Base-by-base conservation (phyloP, 2,888 invertebrate genomes). In the Archips xylosteana region DNA sequence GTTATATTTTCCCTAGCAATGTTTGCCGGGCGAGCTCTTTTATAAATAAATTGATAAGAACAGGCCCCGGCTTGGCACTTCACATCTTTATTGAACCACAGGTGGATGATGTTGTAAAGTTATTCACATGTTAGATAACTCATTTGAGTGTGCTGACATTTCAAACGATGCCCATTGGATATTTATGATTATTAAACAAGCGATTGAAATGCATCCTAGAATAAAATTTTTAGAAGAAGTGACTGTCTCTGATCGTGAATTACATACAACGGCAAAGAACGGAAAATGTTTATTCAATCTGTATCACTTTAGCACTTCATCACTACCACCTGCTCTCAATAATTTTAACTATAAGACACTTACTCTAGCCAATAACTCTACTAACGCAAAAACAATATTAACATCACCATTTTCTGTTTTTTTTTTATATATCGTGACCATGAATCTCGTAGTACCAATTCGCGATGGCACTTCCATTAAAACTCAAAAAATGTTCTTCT, bases 31-130 rank as follows among this genome's bases (percentile, higher is more conserved):
- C 15, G 32, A 74, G 65, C 60, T 67, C 32, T 49, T 60, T 42
- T 54, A 61, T 60, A 65, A 74, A 64, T 51, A 62, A 45, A 65
- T 65, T 47, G 54, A 61, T 70, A 65, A 64, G 39, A 66, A 57
- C 68, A n/a, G 42, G 36, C 23, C 8, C 8, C n/a, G 74, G 59
- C 49, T 69, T 39, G 57, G 59, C 68, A 60, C 59, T 64, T 13
- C 13, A 23, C 34, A 39, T 36, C 63, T 64, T 74, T 34, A 74
- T 70, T 74, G 34, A 70, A 62, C 49, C 62, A 32, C 57, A 23
- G 42, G 47, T 65, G 54, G 61, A 47, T 60, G 36, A 32, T 51
- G 57, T 42, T 32, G 62, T 70, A n/a, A 34, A 70, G 23, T 74
- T 49, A 54, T 57, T 61, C 45, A 60, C 47, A n/a, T 63, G 47